Evolutionary conservation across 2,797 vertebrate species (phyloP), one percentile per base, ranked within the genome.

Genomic region (Lacerta viridis): DNA sequence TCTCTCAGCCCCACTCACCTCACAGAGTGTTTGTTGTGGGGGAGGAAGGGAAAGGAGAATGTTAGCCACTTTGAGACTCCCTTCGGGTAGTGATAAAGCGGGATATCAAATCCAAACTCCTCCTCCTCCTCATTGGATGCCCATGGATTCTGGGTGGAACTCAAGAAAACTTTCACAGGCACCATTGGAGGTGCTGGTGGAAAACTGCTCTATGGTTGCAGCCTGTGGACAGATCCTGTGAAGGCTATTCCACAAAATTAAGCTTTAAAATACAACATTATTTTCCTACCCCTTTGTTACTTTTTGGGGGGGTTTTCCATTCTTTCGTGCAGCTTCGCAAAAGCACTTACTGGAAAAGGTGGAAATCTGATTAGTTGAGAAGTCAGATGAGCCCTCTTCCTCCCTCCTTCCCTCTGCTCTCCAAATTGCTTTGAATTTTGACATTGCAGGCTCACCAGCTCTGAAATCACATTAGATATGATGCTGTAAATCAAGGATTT

Each of bases 391-490:
- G 85, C 90, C 91, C 83, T 85, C 90, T 93, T 92, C 92, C 89
- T 90, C 72, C 41, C 29, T 88, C 91, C 83, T 84, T 13, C 90
- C 92, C 83, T 85, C 92, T 93, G 93, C 93, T 87, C 91, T 77
- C 55, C 25, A 11, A 55, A 20, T n/a, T 29, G 76, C 43, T 72
- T 43, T 11, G 36, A 7, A 64, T 55, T 27, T 43, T 41, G 27
- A 20, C 11, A 36, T 74, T 13, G 29, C 39, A 15, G 41, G n/a
- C 33, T 80, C 17, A 9, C 55, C 59, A 36, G 55, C 41, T 81
- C 78, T 59, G 55, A 84, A 93, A 98, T 97, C 91, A 64, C 95
- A 96, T 97, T 97, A 97, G 91, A 95, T 20, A n/a, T 97, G 96
- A 97, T 97, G 95, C 89, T 1, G 81, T 78, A 5, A 1, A 85